Conservation (phyloP, 2,113 vertebrate genomes). For the Leucoraja erinaceus region DNA sequence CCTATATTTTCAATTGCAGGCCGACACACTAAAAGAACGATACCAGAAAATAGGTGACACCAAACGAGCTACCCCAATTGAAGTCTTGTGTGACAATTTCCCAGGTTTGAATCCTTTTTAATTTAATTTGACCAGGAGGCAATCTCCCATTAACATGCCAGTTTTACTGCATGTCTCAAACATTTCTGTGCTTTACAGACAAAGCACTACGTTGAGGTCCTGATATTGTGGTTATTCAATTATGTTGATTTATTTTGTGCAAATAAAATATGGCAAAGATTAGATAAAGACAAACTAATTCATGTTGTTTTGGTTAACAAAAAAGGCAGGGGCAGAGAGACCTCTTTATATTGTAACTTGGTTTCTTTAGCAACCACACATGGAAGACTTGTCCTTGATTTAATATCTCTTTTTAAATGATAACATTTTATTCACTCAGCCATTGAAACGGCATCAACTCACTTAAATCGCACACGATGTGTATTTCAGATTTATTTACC, state of each 20-base stretch:
- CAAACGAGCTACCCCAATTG: slow-evolving; percentile 85
- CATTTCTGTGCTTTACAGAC: background rate
- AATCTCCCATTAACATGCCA: background rate
- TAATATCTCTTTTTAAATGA: background rate
- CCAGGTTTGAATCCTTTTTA: slow-evolving; percentile 66
- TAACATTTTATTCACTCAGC: background rate
- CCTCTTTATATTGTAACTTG: background rate
- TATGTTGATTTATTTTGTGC: background rate
- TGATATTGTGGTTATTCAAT: background rate
- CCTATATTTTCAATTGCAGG: slow-evolving; percentile 52
- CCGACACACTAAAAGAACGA: slow-evolving; percentile 89
- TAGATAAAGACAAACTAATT: background rate
- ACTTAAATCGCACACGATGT: background rate
- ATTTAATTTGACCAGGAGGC: background rate
- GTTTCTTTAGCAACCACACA: background rate
- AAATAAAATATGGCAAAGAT: background rate
- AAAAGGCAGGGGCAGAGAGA: background rate
- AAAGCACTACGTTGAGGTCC: background rate
- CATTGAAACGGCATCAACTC: background rate
- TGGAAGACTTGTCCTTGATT: background rate
- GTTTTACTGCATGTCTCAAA: background rate
- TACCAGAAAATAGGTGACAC: slow-evolving; percentile 98
- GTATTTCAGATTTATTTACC: background rate
- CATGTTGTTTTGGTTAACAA: background rate
- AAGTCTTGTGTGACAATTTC: slow-evolving; percentile 92